Evolutionary conservation across 2,888 invertebrate species (phyloP), one percentile per base, ranked within the genome.

Genomic region (Odiellus spinosus): DNA sequence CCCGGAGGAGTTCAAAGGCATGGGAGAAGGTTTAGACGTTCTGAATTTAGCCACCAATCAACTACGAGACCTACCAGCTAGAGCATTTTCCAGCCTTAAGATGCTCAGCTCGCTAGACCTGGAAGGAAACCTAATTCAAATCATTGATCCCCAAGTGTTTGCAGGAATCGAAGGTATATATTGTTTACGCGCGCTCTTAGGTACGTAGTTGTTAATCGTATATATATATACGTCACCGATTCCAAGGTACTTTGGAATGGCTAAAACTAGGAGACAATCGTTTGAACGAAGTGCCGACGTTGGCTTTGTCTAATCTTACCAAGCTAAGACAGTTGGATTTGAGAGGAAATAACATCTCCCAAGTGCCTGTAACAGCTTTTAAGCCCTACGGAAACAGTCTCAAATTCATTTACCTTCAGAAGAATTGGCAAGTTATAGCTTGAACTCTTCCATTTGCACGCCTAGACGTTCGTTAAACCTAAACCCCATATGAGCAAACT

Each of bases 331-430:
- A 88, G 62, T 71, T 90, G 56, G 87, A 90, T 65, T 72, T 90
- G 42, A 76, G 85, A 57, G 78, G 83, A 36, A 90, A 90, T 66
- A 86, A 86, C 66, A 87, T 90, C 56, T 80, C 79, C 15, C 72
- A 74, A 50, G 76, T 90, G 45, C 74, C 76, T 21, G 87, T 87
- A 58, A 86, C 88, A 60, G 84, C 86, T 2, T 88, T 88, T 64
- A 76, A 79, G 6, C 82, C 84, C 42, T 90, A 81, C 60, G 88
- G 88, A 19, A 84, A 85, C 64, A 84, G 85, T 21, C 81, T 90
- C 55, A 87, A 88, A n/a, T 88, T 87, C 68, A 75, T 90, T 21
- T 86, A 86, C 64, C 70, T 90, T 54, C 86, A 88, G 62, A 87
- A 56, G 40, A 56, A 56, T 40, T 44, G 43, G 56, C 55, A 44